These are phyloP conservation scores for Eledone cirrhosa DNA, from an alignment of 2,888 invertebrate species.

Conservation along the genomic window DNA sequence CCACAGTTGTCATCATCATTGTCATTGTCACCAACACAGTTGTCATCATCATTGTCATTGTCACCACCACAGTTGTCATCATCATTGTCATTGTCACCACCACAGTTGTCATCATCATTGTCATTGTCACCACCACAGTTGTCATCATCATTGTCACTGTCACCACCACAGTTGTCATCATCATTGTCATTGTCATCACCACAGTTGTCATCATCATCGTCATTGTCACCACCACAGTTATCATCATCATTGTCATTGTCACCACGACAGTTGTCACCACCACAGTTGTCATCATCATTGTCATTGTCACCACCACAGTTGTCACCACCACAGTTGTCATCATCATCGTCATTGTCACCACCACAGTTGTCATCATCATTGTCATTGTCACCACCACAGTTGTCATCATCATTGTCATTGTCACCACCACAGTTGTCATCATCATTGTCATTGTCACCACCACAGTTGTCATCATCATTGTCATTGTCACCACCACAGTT, in stretches of 20 bases:
- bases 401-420: not conserved
- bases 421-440: no score
- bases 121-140: not conserved
- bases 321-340: not conserved
- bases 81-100: not conserved
- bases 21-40: no score
- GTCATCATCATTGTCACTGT: not conserved
- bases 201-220: not conserved
- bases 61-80: constrained; percentile 1
- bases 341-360: not conserved
- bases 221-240: not conserved
- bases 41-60: no score
- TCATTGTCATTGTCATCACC: not conserved
- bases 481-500: not conserved
- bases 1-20: not conserved
- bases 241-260: not conserved
- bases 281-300: not conserved
- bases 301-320: not conserved
- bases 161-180: not conserved
- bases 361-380: not conserved
- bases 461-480: not conserved
- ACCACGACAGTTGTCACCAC: no score
- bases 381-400: not conserved
- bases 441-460: not conserved
- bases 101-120: not conserved